Conservation (phyloP, 2,113 vertebrate species). For the Psammodynastes pulverulentus region DNA sequence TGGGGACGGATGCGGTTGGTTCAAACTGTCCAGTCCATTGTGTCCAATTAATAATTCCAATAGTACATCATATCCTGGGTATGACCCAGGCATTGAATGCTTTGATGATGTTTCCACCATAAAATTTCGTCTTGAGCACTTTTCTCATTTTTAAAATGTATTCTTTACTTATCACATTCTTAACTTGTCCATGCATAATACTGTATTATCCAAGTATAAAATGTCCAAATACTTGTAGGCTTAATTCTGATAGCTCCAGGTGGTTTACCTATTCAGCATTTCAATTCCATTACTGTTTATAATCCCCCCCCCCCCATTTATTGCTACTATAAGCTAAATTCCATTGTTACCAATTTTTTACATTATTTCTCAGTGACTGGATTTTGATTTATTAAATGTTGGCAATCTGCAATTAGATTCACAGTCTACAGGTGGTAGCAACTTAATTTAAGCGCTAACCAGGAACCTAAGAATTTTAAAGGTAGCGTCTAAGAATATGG, state of each 20-base stretch:
- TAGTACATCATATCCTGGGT: background rate
- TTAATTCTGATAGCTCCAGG: background rate
- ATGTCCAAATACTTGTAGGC: background rate
- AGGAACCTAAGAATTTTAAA: background rate
- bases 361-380: background rate
- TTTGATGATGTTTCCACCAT: background rate
- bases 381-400: background rate
- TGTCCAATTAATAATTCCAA: background rate
- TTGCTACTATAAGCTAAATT: background rate
- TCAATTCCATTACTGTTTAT: background rate
- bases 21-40: background rate
- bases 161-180: background rate
- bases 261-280: background rate
- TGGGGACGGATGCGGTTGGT: background rate
- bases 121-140: background rate
- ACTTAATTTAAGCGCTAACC: background rate
- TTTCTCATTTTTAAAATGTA: background rate
- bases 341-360: background rate
- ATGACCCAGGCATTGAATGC: background rate
- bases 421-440: background rate
- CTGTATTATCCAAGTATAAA: background rate
- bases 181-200: background rate
- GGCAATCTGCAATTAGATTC: background rate
- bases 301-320: background rate
- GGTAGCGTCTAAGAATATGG: background rate